phyloP scores from a whole-genome alignment of 1,140 invertebrate genomes.

The Physella acuta region DNA sequence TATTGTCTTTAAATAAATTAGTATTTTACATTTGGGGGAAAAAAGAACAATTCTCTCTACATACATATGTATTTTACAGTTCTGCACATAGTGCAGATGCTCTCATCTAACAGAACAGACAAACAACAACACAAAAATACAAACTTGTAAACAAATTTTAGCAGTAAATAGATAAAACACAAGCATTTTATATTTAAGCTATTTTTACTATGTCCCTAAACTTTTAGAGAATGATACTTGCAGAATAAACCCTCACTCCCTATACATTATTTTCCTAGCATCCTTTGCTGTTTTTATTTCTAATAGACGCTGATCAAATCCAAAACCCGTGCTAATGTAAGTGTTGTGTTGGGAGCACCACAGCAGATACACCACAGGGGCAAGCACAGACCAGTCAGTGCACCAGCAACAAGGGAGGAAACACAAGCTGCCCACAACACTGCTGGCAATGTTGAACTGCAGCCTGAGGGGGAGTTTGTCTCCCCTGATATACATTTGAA shows the following conservation, averaged over 20 bases:
- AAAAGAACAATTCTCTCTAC: too few species aligned
- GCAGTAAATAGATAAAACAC: background rate
- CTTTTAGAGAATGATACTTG: background rate
- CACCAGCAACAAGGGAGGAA: slow-evolving; percentile 41
- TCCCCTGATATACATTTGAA: slow-evolving; percentile 7
- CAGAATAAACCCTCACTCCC: background rate
- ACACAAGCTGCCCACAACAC: slow-evolving; percentile 30
- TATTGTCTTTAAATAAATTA: too few species aligned
- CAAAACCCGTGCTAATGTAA: slow-evolving; percentile 43
- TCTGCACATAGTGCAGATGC: too few species aligned
- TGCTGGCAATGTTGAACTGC: slow-evolving; percentile 33
- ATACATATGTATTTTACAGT: too few species aligned
- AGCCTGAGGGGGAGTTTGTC: background rate
- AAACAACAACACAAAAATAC: background rate
- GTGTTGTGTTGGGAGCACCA: slow-evolving; percentile 35
- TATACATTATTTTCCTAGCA: slow-evolving; percentile 4
- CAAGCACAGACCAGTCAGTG: slow-evolving; percentile 43
- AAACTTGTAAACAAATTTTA: background rate
- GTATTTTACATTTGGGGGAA: too few species aligned
- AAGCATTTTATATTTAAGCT: background rate
- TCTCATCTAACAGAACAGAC: background rate
- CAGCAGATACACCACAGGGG: slow-evolving; percentile 12
- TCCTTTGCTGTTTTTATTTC: too few species aligned
- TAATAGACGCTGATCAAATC: slow-evolving; percentile 44
- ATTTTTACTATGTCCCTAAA: background rate